A percentile compares a stretch with the other conserved stretches of the same genome.
Conservation (phyloP, 64 coral and sea anemone genomes). For the Astreopora myriophthalma region DNA sequence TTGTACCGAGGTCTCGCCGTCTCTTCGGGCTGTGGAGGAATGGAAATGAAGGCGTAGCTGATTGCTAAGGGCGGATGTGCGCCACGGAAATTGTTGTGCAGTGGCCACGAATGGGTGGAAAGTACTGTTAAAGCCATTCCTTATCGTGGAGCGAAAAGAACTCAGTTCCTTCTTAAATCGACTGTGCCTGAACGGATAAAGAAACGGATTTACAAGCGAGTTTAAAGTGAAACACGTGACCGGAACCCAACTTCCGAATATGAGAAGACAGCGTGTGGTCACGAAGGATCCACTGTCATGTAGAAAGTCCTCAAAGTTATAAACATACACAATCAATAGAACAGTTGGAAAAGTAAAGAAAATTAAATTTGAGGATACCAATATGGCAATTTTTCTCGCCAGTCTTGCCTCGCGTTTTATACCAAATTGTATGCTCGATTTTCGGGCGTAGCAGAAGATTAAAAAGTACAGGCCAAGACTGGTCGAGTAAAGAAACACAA, state of each 20-base stretch:
- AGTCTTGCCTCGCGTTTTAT: constrained; percentile 57
- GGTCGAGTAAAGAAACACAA: constrained; percentile 1
- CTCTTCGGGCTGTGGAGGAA: not conserved
- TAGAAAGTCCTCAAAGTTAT: constrained; percentile 28
- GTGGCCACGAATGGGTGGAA: constrained; percentile 10
- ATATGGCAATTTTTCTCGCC: constrained; percentile 21
- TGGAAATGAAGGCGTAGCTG: constrained; percentile 21
- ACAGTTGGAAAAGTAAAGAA: constrained; percentile 59
- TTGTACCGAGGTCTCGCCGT: not conserved
- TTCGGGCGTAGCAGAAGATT: constrained; percentile 32
- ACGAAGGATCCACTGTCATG: constrained; percentile 10
- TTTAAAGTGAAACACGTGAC: constrained; percentile 52
- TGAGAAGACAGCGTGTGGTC: constrained; percentile 39
- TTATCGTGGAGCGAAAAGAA: not conserved
- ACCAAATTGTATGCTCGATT: constrained; percentile 15
- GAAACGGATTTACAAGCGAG: constrained; percentile 62
- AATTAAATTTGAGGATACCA: constrained; percentile 53
- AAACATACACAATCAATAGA: constrained; percentile 57
- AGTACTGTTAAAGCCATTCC: not conserved
- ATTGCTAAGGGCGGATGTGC: not conserved
- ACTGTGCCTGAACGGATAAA: constrained; percentile 60
- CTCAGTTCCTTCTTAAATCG: constrained; percentile 48
- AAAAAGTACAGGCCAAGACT: constrained; percentile 38
- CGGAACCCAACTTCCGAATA: constrained; percentile 62
- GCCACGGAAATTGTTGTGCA: not conserved